A percentile compares a stretch with the other conserved stretches of the same genome.
These are phyloP conservation scores for Sarcophaga subvicina DNA, from an alignment of 2,888 invertebrate genomes.

Conservation along the genomic window DNA sequence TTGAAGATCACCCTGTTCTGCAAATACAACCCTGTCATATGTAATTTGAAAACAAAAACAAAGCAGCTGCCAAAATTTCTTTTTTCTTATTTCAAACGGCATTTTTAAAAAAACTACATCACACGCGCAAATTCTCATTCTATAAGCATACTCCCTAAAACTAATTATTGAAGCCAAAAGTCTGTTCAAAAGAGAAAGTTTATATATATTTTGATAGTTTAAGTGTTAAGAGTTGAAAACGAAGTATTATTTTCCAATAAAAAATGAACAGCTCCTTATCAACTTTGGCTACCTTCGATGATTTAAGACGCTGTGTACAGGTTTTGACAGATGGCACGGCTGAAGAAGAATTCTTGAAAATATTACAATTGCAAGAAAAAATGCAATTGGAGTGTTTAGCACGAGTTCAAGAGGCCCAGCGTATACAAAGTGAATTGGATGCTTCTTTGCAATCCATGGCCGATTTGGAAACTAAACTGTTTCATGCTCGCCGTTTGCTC, in stretches of 20 bases:
- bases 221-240: background rate
- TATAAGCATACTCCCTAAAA: background rate
- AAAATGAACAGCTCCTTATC: slow-evolving; percentile 82
- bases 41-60: slow-evolving; percentile 42
- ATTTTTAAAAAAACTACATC: slow-evolving; percentile 27
- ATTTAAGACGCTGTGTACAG: slow-evolving; percentile 86
- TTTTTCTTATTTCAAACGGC: slow-evolving; percentile 36
- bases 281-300: slow-evolving; percentile 87
- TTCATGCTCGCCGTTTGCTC: slow-evolving; percentile 90
- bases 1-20: background rate
- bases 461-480: slow-evolving; percentile 90
- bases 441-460: slow-evolving; percentile 87
- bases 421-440: slow-evolving; percentile 88
- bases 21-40: background rate
- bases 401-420: slow-evolving; percentile 87
- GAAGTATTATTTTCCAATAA: background rate
- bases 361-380: slow-evolving; percentile 88
- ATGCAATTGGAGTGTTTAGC: slow-evolving; percentile 87
- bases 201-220: background rate
- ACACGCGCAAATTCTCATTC: slow-evolving; percentile 1
- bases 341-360: slow-evolving; percentile 89
- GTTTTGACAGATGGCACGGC: slow-evolving; percentile 86
- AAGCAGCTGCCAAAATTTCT: slow-evolving; percentile 38
- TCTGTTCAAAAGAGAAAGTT: background rate
- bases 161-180: background rate